phyloP scores from a whole-genome alignment of 2,888 invertebrate species.

The Sinohyriopsis cumingii region DNA sequence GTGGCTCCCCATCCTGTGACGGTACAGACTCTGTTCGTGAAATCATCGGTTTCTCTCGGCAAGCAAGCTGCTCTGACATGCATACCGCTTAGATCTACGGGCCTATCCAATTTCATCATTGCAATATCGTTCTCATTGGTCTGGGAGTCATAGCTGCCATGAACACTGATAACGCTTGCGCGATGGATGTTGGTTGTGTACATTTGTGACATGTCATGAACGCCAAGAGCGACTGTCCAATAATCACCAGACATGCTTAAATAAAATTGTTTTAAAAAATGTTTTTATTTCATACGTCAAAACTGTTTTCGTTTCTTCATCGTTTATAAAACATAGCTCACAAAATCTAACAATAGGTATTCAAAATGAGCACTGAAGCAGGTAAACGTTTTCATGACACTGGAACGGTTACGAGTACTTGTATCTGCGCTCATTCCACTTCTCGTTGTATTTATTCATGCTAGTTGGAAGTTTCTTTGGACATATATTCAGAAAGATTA shows the following conservation, averaged over 20 bases:
- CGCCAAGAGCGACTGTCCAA: constrained; percentile 49
- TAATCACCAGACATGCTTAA: constrained; percentile 22
- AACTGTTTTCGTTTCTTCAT: no score
- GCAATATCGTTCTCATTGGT: constrained; percentile 52
- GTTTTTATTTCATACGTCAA: no score
- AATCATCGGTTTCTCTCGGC: constrained; percentile 26
- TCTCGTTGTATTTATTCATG: no score
- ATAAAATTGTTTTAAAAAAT: neutral
- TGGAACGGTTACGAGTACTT: no score
- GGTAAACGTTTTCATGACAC: no score
- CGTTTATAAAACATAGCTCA: no score
- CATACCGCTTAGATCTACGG: constrained; percentile 32
- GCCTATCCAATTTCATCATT: constrained; percentile 45
- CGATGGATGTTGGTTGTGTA: constrained; percentile 38
- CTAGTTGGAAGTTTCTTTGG: no score
- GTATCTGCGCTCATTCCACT: no score
- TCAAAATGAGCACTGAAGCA: no score
- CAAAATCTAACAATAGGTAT: no score
- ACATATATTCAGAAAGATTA: no score
- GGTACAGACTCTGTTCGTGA: constrained; percentile 34
- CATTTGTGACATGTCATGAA: constrained; percentile 34
- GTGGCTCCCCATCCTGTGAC: constrained; percentile 48
- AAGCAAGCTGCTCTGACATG: constrained; percentile 38
- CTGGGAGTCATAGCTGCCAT: constrained; percentile 32
- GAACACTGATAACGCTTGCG: constrained; percentile 34